Evolutionary conservation across 2,888 invertebrate genomes (phyloP).

Genomic region (Rotaria macrura): DNA sequence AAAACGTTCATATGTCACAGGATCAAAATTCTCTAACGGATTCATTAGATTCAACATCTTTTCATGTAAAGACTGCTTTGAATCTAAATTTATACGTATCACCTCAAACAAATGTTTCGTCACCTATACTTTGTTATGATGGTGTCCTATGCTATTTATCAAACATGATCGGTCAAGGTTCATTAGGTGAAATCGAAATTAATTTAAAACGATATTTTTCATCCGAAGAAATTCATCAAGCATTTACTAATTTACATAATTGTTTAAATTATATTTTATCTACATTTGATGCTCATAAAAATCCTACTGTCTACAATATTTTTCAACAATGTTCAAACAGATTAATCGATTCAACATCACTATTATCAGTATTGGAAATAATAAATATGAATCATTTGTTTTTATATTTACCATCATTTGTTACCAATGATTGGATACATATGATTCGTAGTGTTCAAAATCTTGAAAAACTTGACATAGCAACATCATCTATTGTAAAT

Average conservation of each 20-base stretch:
- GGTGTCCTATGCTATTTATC: background rate
- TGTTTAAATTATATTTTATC: background rate
- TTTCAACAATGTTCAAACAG: background rate
- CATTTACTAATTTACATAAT: background rate
- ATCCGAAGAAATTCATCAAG: background rate
- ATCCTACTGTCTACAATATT: background rate
- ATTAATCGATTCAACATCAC: background rate
- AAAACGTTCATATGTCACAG: background rate
- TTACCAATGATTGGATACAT: conserved; percentile 9
- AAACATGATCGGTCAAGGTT: background rate
- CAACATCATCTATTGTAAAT: background rate
- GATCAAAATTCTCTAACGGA: background rate
- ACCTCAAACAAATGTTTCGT: background rate
- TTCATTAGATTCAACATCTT: background rate
- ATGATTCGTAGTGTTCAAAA: conserved; percentile 15
- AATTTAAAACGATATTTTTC: background rate
- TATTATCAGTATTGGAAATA: background rate
- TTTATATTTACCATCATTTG: background rate
- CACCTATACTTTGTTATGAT: background rate
- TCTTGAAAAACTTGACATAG: background rate
- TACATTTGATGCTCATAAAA: background rate
- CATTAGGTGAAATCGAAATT: background rate
- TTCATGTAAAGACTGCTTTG: background rate
- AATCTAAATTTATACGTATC: background rate
- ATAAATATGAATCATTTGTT: background rate